phyloP scores from a whole-genome alignment of 2,113 vertebrate genomes.

The Platichthys flesus region DNA sequence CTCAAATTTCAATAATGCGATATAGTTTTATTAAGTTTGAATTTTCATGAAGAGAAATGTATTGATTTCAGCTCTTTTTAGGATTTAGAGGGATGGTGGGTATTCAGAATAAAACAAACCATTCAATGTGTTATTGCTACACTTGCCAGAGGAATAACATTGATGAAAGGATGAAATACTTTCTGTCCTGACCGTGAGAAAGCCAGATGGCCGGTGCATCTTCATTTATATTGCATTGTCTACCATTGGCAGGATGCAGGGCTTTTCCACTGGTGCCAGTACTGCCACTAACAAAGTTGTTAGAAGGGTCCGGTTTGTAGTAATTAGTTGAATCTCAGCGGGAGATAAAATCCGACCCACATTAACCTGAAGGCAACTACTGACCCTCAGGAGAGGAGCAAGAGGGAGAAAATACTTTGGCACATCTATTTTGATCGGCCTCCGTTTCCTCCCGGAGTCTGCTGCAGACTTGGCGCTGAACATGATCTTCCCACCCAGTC shows the following conservation, averaged over 20 bases:
- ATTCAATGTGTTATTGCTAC: no score
- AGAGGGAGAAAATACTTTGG: constrained; percentile 12
- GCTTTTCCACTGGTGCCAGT: constrained; percentile 1
- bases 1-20: no score
- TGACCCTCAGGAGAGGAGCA: constrained; percentile 20
- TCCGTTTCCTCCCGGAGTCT: constrained; percentile 12
- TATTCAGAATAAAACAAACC: no score
- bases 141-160: background rate
- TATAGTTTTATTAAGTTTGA: no score
- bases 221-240: background rate
- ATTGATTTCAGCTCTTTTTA: background rate
- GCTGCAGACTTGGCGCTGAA: background rate
- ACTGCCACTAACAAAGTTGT: constrained; percentile 6
- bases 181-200: constrained; percentile 11
- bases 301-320: constrained; percentile 6
- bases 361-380: constrained; percentile 23
- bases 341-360: background rate
- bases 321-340: constrained; percentile 12
- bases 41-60: no score
- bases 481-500: constrained; percentile 16
- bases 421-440: constrained; percentile 52
- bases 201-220: constrained; percentile 13
- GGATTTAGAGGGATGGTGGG: background rate
- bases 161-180: constrained; percentile 1
- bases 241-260: background rate